Evolutionary conservation across 2,888 invertebrate species (phyloP).

Genomic region (Bimastos eiseni): DNA sequence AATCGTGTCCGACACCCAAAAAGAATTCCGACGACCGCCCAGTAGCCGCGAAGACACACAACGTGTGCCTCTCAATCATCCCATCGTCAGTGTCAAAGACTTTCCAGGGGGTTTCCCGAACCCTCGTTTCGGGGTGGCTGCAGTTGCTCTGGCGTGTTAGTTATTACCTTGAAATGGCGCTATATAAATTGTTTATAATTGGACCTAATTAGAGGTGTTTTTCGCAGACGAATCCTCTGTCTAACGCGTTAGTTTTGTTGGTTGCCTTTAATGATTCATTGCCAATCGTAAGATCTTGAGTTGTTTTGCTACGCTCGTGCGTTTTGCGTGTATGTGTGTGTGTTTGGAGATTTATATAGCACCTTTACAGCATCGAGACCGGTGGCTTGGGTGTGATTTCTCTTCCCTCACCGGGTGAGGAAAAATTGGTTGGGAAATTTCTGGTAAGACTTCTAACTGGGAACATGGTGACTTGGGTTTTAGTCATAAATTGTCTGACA

Average conservation of each 20-base stretch:
- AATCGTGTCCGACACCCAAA: conserved; percentile 60
- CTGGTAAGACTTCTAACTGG: neutral
- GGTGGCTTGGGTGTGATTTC: neutral
- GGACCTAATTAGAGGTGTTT: neutral
- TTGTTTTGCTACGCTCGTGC: neutral
- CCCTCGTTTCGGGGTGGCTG: neutral
- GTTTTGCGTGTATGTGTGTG: neutral
- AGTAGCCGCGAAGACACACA: neutral
- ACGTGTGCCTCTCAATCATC: neutral
- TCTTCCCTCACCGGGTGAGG: neutral
- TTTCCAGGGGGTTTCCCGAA: neutral
- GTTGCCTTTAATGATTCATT: neutral
- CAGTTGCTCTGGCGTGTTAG: neutral
- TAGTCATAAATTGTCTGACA: neutral
- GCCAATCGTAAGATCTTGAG: neutral
- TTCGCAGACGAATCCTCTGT: neutral
- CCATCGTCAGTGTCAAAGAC: neutral
- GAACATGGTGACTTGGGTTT: too few species aligned
- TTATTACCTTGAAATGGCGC: neutral
- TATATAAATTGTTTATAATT: neutral
- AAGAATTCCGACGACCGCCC: conserved; percentile 47
- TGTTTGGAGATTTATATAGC: neutral
- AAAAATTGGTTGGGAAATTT: neutral
- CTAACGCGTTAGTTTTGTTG: neutral
- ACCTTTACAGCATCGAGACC: neutral